phyloP scores from a whole-genome alignment of 2,113 vertebrate species.

The Ptilonorhynchus violaceus region DNA sequence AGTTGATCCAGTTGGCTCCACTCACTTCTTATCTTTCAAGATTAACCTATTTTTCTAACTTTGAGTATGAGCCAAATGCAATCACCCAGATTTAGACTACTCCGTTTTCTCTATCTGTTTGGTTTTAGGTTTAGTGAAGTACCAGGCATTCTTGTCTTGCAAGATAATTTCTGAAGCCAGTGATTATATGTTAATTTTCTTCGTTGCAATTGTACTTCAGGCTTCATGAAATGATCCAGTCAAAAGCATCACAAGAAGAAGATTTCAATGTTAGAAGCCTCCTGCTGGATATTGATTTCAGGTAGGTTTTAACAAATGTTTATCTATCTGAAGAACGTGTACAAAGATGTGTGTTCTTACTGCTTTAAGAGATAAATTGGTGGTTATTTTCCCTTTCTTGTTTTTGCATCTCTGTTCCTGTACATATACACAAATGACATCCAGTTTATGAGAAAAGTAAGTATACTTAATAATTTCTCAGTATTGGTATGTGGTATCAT shows the following conservation, averaged over 20 bases:
- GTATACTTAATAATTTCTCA: not conserved
- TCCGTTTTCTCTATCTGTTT: not conserved
- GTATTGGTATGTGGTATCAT: not conserved
- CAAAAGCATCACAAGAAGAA: slow-evolving; percentile 69
- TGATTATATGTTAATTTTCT: slow-evolving; percentile 33
- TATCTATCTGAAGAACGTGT: not conserved
- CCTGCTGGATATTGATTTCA: slow-evolving; percentile 94
- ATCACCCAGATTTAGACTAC: not conserved
- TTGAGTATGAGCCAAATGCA: not conserved
- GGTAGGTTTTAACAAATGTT: slow-evolving; percentile 70
- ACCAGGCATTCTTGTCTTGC: not conserved
- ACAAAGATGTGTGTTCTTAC: not conserved
- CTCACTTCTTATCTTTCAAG: not conserved
- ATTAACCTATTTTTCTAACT: not conserved
- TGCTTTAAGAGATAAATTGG: not conserved
- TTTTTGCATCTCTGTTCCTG: not conserved
- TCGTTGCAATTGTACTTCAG: slow-evolving; percentile 69
- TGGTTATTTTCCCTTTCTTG: not conserved
- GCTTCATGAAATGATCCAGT: slow-evolving; percentile 89
- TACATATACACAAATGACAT: not conserved
- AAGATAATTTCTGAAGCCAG: not conserved
- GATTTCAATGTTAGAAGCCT: slow-evolving; percentile 80
- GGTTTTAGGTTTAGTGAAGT: not conserved
- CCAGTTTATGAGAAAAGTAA: not conserved
- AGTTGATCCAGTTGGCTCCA: not conserved